A percentile compares a stretch with the other conserved stretches of the same genome.
Conservation (phyloP, 2,113 vertebrate genomes). For the Falco punctatus region DNA sequence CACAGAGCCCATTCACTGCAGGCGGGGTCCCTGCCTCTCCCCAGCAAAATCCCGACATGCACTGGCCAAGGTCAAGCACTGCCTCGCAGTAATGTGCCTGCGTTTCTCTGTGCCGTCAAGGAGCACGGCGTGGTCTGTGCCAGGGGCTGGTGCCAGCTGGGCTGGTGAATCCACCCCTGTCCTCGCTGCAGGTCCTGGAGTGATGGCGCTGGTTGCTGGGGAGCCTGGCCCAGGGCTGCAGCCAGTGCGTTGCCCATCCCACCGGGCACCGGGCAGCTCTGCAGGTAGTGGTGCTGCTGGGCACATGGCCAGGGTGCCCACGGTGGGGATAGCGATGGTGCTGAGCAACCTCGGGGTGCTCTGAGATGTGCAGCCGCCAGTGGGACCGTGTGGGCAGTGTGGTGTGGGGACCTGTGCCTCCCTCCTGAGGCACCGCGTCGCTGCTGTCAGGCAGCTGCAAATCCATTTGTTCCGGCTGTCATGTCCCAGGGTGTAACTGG, state of each 20-base stretch:
- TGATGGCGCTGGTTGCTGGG: not conserved
- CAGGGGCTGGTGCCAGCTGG: not conserved
- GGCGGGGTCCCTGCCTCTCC: too few species aligned
- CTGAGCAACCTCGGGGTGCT: not conserved
- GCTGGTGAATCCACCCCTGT: not conserved
- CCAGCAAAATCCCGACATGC: not conserved
- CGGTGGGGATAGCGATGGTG: fast-evolving
- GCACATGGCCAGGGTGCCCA: not conserved
- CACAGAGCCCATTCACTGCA: too few species aligned
- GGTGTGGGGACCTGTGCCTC: not conserved
- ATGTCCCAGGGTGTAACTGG: not conserved
- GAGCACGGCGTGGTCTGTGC: fast-evolving
- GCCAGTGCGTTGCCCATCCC: fast-evolving
- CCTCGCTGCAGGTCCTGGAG: not conserved
- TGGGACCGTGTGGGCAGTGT: not conserved
- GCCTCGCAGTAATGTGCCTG: not conserved
- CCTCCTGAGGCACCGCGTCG: not conserved
- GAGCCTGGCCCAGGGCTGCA: not conserved
- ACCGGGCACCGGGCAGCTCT: not conserved
- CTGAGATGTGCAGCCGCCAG: fast-evolving
- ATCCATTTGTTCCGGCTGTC: not conserved
- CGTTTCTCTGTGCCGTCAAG: not conserved
- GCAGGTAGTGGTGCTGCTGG: not conserved
- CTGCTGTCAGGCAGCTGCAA: not conserved
- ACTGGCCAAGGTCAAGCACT: not conserved